A percentile compares a stretch with the other conserved stretches of the same genome.
These are phyloP conservation scores for Cygnus buccinator DNA, from an alignment of 2,113 vertebrate species.

Conservation along the genomic window DNA sequence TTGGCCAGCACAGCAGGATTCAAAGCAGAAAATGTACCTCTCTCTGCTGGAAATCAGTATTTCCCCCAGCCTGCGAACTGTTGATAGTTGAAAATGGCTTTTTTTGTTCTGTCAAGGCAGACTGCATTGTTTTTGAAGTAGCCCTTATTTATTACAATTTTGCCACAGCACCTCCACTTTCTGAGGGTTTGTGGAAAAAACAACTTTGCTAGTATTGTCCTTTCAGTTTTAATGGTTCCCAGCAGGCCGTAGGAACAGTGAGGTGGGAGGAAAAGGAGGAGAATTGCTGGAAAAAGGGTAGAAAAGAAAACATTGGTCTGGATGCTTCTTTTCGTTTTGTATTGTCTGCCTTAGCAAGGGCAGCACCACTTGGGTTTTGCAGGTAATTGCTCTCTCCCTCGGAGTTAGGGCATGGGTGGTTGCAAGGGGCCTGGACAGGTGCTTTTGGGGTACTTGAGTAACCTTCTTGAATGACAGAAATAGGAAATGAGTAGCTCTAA, in stretches of 20 bases:
- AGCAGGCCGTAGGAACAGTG: background rate
- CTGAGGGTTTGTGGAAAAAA: background rate
- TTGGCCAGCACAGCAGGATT: background rate
- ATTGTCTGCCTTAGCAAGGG: background rate
- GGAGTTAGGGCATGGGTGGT: accelerated
- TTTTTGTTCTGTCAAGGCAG: background rate
- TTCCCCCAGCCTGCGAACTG: background rate
- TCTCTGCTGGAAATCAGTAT: background rate
- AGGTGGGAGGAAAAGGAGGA: background rate
- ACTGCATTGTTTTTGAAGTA: background rate
- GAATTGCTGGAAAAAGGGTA: background rate
- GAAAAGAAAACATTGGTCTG: background rate
- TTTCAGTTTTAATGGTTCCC: background rate
- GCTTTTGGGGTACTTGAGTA: accelerated
- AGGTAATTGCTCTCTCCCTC: background rate
- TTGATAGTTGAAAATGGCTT: background rate
- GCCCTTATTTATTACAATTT: background rate
- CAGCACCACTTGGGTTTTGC: background rate
- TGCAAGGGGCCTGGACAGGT: background rate
- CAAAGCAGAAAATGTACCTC: background rate
- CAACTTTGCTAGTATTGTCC: background rate
- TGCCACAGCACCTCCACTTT: background rate
- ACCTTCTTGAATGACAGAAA: background rate
- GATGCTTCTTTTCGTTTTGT: background rate
- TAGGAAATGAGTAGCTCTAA: background rate